Evolutionary conservation across 2,113 vertebrate genomes (phyloP).

Genomic region (Oryzias celebensis): DNA sequence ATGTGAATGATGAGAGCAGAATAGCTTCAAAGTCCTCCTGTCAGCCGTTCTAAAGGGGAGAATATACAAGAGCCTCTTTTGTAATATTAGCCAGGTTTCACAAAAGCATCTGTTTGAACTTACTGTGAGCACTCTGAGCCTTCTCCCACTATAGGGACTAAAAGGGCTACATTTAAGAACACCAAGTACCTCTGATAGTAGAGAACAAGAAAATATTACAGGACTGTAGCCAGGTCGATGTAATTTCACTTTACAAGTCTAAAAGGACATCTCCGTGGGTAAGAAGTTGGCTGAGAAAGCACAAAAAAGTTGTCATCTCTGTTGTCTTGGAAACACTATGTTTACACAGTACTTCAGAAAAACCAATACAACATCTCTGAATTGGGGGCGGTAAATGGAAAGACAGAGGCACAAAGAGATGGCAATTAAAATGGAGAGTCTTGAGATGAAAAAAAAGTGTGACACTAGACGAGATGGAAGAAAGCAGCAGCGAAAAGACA

Average conservation of each 20-base stretch:
- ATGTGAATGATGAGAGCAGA: not conserved
- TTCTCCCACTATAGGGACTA: conserved; percentile 40
- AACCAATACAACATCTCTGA: conserved; percentile 46
- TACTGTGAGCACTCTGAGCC: not conserved
- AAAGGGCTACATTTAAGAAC: conserved; percentile 31
- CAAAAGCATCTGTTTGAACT: conserved; percentile 3
- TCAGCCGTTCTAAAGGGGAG: not conserved
- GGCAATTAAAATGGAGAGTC: conserved; percentile 22
- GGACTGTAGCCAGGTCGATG: not conserved
- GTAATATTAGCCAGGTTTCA: not conserved
- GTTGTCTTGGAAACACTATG: conserved; percentile 45
- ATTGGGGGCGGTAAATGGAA: not conserved
- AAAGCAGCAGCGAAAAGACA: conserved; percentile 40
- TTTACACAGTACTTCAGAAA: conserved; percentile 43
- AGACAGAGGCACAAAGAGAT: conserved; percentile 28
- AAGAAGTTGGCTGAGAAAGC: conserved; percentile 31
- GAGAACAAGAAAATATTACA: conserved; percentile 46
- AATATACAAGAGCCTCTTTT: conserved; percentile 6
- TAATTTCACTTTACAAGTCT: not conserved
- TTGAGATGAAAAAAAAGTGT: conserved; percentile 19
- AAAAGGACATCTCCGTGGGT: conserved; percentile 32
- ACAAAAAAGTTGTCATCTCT: conserved; percentile 29
- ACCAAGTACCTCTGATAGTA: conserved; percentile 17
- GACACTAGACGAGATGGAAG: conserved; percentile 19
- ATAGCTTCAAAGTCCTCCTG: not conserved